Evolutionary conservation across 2,113 vertebrate genomes (phyloP).

Genomic region (Desmodus rotundus): DNA sequence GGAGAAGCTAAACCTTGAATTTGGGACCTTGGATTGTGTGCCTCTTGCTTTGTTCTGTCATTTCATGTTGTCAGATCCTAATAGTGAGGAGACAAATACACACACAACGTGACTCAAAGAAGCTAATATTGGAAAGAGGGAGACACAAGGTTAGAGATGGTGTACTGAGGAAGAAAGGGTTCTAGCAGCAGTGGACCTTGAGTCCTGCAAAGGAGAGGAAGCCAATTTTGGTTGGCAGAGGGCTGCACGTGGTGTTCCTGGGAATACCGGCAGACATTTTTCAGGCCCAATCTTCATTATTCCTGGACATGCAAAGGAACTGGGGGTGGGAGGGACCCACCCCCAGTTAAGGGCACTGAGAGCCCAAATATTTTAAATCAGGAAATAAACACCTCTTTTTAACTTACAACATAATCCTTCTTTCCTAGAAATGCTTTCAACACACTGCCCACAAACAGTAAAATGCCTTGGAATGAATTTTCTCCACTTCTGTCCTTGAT

Average conservation of each 20-base stretch:
- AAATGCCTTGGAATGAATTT: constrained; percentile 15
- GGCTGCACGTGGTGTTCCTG: not conserved
- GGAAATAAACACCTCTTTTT: constrained; percentile 31
- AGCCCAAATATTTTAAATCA: not conserved
- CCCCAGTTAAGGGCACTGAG: not conserved
- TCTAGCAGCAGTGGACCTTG: not conserved
- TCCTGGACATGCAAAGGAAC: not conserved
- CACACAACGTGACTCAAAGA: not conserved
- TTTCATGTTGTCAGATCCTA: constrained; percentile 2
- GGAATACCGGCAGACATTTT: not conserved
- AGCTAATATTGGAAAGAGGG: not conserved
- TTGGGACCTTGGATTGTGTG: not conserved
- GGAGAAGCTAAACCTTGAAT: not conserved
- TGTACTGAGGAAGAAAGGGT: not conserved
- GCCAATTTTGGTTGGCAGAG: not conserved
- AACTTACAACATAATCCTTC: not conserved
- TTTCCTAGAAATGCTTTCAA: constrained; percentile 48
- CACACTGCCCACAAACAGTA: not conserved
- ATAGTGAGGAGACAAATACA: not conserved
- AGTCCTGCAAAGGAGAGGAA: not conserved
- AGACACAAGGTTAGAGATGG: not conserved
- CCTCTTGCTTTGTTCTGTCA: not conserved
- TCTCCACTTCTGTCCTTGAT: not conserved
- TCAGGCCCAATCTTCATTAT: constrained; percentile 6
- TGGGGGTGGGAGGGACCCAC: not conserved